Percentiles rank a stretch among this genome's conserved stretches.
Evolutionary conservation across 2,888 invertebrate genomes (phyloP).

Genomic region (Scelioninae gen. 2): DNA sequence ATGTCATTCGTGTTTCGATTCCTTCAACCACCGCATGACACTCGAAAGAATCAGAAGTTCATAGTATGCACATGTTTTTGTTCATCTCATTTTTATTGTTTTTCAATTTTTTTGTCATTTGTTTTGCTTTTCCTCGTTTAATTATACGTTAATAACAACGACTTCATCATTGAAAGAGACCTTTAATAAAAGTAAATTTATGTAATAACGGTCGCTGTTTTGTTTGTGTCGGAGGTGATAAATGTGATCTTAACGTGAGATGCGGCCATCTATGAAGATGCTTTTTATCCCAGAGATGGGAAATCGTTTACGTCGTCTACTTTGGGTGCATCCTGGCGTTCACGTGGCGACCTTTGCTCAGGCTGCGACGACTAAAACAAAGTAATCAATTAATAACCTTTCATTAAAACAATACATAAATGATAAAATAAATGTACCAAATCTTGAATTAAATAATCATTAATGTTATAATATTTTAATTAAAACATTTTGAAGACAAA

Average conservation of each 20-base stretch:
- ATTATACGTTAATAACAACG: constrained; percentile 72
- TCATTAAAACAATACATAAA: too few relatives aligned
- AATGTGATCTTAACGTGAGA: constrained; percentile 62
- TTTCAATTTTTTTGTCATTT: constrained; percentile 60
- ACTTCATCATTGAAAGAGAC: constrained; percentile 71
- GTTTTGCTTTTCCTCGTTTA: constrained; percentile 57
- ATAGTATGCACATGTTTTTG: constrained; percentile 45
- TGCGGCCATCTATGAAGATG: constrained; percentile 59
- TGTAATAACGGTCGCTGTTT: constrained; percentile 66
- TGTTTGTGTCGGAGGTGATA: constrained; percentile 67
- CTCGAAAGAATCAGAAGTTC: constrained; percentile 55
- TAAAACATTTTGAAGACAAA: too few relatives aligned
- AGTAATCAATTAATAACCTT: too few relatives aligned
- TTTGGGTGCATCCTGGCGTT: constrained; percentile 82
- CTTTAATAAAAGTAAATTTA: constrained; percentile 70
- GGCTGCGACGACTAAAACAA: constrained; percentile 64
- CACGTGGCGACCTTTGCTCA: constrained; percentile 73
- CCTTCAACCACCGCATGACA: constrained; percentile 42
- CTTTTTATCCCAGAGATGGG: constrained; percentile 89
- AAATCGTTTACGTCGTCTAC: constrained; percentile 97
- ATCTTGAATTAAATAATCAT: too few relatives aligned
- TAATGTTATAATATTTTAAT: too few relatives aligned
- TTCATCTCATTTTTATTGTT: constrained; percentile 56
- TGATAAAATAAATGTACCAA: too few relatives aligned
- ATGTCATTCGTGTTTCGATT: constrained; percentile 43